Evolutionary conservation across 2,888 invertebrate genomes (phyloP).

Genomic region (Agonopterix heracliana): DNA sequence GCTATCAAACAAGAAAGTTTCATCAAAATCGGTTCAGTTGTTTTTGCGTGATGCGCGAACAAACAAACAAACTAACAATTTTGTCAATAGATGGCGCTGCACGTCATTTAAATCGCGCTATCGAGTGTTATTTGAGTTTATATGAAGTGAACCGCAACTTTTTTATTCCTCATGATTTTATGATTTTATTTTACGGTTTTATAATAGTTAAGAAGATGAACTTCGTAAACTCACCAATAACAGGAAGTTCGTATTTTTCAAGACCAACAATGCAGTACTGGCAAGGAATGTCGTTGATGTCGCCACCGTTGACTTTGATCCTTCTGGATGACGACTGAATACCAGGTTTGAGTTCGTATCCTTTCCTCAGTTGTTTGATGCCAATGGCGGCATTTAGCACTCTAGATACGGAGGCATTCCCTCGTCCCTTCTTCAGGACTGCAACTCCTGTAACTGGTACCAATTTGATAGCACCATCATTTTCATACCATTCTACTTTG

Average conservation of each 20-base stretch:
- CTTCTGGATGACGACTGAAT: slow-evolving; percentile 78
- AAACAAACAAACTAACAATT: no score
- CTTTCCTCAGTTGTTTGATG: slow-evolving; percentile 69
- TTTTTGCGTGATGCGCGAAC: no score
- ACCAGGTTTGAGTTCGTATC: slow-evolving; percentile 79
- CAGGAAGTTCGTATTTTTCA: slow-evolving; percentile 81
- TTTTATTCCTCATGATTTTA: not conserved
- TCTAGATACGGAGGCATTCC: slow-evolving; percentile 70
- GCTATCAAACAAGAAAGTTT: no score
- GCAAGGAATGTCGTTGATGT: slow-evolving; percentile 80
- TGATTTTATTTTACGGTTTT: not conserved
- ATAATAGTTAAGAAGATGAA: not conserved
- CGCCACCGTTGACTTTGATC: slow-evolving; percentile 77
- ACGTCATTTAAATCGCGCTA: no score
- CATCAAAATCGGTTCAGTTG: no score
- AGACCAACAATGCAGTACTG: slow-evolving; percentile 80
- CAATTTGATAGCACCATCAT: slow-evolving; percentile 76
- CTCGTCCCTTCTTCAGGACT: slow-evolving; percentile 68
- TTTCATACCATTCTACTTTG: slow-evolving; percentile 82
- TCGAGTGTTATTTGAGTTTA: no score
- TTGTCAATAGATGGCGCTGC: no score
- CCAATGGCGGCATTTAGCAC: slow-evolving; percentile 77
- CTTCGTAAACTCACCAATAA: slow-evolving; percentile 76
- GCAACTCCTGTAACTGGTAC: slow-evolving; percentile 77
- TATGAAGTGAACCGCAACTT: no score